Evolutionary conservation across 2,888 invertebrate species (phyloP), one percentile per base, ranked within the genome.

Genomic region (Dolichopus griseipennis): DNA sequence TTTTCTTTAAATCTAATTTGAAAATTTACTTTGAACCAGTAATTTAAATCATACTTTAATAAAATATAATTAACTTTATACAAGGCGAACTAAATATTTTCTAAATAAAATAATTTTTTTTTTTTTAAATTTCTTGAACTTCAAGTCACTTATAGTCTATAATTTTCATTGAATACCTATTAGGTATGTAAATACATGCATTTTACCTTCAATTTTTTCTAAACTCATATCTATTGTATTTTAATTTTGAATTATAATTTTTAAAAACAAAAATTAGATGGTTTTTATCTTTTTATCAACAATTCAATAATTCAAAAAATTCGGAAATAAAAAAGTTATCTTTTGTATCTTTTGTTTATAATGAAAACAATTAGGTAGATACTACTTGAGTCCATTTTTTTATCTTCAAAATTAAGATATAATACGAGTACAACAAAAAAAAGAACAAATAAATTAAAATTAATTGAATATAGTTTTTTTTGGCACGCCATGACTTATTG

Each of bases 151-250:
- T 52, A 1, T 6, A 52, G 52, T 52, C 15, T 15, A 52, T 18
- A 52, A 52, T 52, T 52, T 52, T 52, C 52, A 52, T 52, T 52
- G 52, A 52, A 52, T 52, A 52, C 52, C n/a, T n/a, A 52, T 52
- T 52, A 37, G 37, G 52, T 18, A 52, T 52, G 15, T 52, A 52
- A 52, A 52, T 52, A 52, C 15, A 18, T 6, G 15, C 52, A 52
- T n/a, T 52, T 52, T 52, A 52, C 52, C 52, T 52, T 52, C 52
- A 52, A n/a, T n/a, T 52, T 18, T 52, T 52, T 10, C 12, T n/a
- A 52, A 18, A 27, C 52, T 4, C 2, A 52, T 15, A 12, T 52
- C 52, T 52, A 52, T 52, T 52, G 52, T 52, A 52, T 52, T 52
- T 18, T 7, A 18, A 18, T 27, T 52, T 18, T 15, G 52, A 52